Conservation (phyloP, 2,888 invertebrate species). For the Tigriopus californicus region DNA sequence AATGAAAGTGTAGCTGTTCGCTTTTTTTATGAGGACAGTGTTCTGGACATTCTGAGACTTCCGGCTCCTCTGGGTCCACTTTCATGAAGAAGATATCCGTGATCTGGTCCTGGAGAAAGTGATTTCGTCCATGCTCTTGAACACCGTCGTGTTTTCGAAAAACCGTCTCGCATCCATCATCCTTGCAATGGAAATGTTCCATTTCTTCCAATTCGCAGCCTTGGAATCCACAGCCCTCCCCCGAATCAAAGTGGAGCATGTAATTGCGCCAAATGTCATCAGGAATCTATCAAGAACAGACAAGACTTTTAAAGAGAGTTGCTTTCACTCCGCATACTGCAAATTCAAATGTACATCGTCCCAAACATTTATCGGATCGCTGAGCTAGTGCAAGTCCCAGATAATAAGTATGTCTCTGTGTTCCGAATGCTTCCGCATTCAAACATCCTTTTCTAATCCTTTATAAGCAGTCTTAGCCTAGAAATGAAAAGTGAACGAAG, state of each 20-base stretch:
- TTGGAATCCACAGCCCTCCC: slow-evolving; percentile 21
- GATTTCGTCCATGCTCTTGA: slow-evolving; percentile 65
- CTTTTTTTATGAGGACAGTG: slow-evolving; percentile 46
- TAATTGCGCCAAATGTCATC: slow-evolving; percentile 40
- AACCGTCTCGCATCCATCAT: slow-evolving; percentile 52
- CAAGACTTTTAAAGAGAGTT: too few species aligned
- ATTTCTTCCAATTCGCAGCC: slow-evolving; percentile 44
- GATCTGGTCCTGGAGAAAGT: slow-evolving; percentile 58
- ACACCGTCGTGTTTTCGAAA: slow-evolving; percentile 44
- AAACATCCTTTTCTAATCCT: too few species aligned
- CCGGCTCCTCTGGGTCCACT: slow-evolving; percentile 36
- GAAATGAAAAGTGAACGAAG: too few species aligned
- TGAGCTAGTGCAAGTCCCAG: too few species aligned
- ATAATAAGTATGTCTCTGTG: too few species aligned
- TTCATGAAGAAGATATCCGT: slow-evolving; percentile 53
- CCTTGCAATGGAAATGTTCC: slow-evolving; percentile 72
- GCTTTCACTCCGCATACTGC: too few species aligned
- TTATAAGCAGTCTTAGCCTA: too few species aligned
- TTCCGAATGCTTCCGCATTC: too few species aligned
- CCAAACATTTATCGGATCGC: too few species aligned
- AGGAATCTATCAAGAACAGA: not conserved
- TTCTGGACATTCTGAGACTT: slow-evolving; percentile 29
- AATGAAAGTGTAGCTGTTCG: slow-evolving; percentile 68
- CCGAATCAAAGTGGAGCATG: slow-evolving; percentile 31
- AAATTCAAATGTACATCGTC: too few species aligned